phyloP scores from a whole-genome alignment of 2,888 invertebrate species.

The Ennomos fuscantarius region DNA sequence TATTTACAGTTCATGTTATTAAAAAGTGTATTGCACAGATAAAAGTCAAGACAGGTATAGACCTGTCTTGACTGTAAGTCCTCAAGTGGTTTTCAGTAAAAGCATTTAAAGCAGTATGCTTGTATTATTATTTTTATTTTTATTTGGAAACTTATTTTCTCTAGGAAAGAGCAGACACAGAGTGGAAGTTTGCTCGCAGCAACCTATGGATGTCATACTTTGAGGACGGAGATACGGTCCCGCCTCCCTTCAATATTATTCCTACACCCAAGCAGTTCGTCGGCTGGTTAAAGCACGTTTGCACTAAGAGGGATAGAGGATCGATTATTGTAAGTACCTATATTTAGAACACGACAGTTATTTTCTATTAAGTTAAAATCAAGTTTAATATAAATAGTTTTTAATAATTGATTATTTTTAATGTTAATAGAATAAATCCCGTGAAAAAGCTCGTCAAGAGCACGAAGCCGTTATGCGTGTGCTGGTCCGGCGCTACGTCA shows the following conservation, averaged over 20 bases:
- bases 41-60: too few relatives aligned
- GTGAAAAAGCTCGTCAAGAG: constrained; percentile 88
- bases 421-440: constrained; percentile 87
- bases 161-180: constrained; percentile 96
- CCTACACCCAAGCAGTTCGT: constrained; percentile 92
- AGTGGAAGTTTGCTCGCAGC: constrained; percentile 99
- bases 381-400: neutral
- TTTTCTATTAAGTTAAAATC: neutral
- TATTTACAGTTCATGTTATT: too few relatives aligned
- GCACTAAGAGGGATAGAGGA: constrained; percentile 62
- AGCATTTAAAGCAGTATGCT: too few relatives aligned
- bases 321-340: constrained; percentile 69
- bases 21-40: too few relatives aligned
- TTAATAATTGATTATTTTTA: constrained; percentile 8
- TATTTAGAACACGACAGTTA: neutral
- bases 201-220: constrained; percentile 99
- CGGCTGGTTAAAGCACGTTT: constrained; percentile 66
- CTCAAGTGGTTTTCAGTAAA: too few relatives aligned
- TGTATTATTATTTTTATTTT: too few relatives aligned
- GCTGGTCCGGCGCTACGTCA: constrained; percentile 95
- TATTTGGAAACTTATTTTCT: constrained; percentile 9
- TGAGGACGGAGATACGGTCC: constrained; percentile 95
- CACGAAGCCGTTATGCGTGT: constrained; percentile 95
- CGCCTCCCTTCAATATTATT: constrained; percentile 97
- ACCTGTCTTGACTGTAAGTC: too few relatives aligned